A percentile compares a stretch with the other conserved stretches of the same genome.
Evolutionary conservation across 2,113 vertebrate genomes (phyloP).

Genomic region (Paralichthys olivaceus): DNA sequence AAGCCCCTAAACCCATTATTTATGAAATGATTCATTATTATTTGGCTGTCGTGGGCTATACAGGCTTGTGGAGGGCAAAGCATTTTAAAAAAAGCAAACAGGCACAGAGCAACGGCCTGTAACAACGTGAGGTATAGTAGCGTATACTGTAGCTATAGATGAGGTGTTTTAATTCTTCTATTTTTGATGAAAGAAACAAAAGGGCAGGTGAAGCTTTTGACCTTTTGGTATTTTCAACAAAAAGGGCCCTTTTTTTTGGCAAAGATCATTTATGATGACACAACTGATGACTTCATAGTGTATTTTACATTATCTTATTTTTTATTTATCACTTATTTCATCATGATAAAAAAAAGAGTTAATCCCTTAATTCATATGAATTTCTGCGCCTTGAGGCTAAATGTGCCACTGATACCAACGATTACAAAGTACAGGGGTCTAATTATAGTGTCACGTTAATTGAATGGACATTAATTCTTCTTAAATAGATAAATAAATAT

Average conservation of each 20-base stretch:
- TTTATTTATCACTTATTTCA: constrained; percentile 15
- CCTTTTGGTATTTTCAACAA: constrained; percentile 53
- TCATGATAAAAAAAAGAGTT: background rate
- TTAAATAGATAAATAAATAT: constrained; percentile 27
- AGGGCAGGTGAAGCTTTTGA: constrained; percentile 67
- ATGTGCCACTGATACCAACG: constrained; percentile 25
- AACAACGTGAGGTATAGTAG: constrained; percentile 58
- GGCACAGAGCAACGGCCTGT: constrained; percentile 66
- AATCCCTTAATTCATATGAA: constrained; percentile 42
- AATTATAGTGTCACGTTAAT: constrained; percentile 51
- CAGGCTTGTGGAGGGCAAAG: constrained; percentile 88
- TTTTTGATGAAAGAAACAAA: constrained; percentile 67
- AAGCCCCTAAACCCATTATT: constrained; percentile 94
- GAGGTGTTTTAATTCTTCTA: constrained; percentile 54
- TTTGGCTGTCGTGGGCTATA: constrained; percentile 87
- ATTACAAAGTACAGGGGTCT: constrained; percentile 7
- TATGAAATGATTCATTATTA: constrained; percentile 98
- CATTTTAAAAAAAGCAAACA: constrained; percentile 81
- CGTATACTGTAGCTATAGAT: constrained; percentile 52
- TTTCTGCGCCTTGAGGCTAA: constrained; percentile 31
- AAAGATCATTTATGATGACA: constrained; percentile 54
- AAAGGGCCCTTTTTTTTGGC: background rate
- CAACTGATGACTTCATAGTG: constrained; percentile 38
- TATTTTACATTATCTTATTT: background rate
- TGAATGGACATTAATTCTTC: constrained; percentile 34